A percentile compares a stretch with the other conserved stretches of the same genome.
Evolutionary conservation across 2,113 vertebrate genomes (phyloP).

Genomic region (Actenoides hombroni): DNA sequence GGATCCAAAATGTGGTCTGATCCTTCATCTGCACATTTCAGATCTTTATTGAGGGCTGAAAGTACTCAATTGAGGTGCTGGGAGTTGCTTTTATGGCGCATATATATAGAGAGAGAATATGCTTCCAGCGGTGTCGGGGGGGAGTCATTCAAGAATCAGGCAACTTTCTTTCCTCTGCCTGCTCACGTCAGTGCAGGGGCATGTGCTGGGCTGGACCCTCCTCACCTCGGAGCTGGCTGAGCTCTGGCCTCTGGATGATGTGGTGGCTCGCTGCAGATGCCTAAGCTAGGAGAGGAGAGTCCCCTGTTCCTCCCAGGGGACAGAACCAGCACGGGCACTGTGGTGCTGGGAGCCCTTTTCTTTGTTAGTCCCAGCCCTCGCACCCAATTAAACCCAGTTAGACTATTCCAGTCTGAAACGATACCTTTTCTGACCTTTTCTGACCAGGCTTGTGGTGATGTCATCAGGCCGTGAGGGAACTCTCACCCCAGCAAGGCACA

Average conservation of each 20-base stretch:
- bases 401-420: not conserved
- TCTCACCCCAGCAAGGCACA: not conserved
- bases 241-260: not conserved
- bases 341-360: not conserved
- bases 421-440: not conserved
- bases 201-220: not conserved
- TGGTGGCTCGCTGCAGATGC: too few relatives aligned
- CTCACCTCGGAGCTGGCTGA: not conserved
- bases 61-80: not conserved
- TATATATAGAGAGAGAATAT: not conserved
- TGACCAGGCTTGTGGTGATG: not conserved
- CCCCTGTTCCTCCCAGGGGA: not conserved
- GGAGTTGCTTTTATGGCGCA: not conserved
- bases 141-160: not conserved
- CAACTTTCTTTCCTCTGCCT: not conserved
- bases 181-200: not conserved
- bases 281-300: not conserved
- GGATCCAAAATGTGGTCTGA: conserved; percentile 32
- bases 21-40: not conserved
- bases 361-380: not conserved
- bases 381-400: not conserved
- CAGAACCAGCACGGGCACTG: too few relatives aligned
- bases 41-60: not conserved
- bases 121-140: not conserved
- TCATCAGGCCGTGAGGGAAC: not conserved